Base-by-base conservation (phyloP, 2,888 invertebrate genomes). In the Melipona bicolor region DNA sequence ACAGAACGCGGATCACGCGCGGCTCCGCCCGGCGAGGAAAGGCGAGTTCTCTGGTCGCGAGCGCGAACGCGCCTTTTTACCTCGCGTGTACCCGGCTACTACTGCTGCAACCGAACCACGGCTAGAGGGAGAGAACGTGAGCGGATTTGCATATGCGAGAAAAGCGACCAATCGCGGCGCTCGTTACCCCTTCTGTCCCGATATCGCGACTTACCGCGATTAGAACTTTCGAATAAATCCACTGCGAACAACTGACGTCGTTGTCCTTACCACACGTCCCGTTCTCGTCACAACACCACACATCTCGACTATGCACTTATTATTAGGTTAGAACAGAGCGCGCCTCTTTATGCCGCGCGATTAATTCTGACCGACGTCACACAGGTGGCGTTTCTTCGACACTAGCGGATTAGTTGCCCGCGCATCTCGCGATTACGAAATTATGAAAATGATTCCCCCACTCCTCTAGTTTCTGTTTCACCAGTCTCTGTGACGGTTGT, bases 1-100 rank as follows among this genome's bases (percentile, higher is more conserved):
- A 90, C 94, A 73, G 88, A 87, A 89, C 91, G 92, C 91, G 92
- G 91, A 91, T 89, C 91, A 87, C 89, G 89, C 84, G 76, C 84
- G 86, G 76, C 91, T 90, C 91, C 90, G 91, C 90, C 90, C 91
- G 91, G 79, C 85, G 68, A 86, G 79, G 79, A 87, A 79, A 90
- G 87, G 88, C 87, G 74, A 83, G 82, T 72, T 81, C 82, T 83
- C 79, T 32, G 77, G 36, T 71, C 83, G 84, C 77, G 88, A 54
- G 81, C 83, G 82, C 81, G 84, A 87, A 68, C 88, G 89, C 89
- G 90, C 87, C 90, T 89, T 89, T 90, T 89, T 89, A 89, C 85
- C 85, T 82, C 87, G 89, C 81, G 89, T 83, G 77, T 74, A 85
- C 82, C 82, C 90, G 80, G 78, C 89, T 71, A 68, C 84, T 65